phyloP scores from a whole-genome alignment of 1,140 invertebrate species.

The Lerema accius region DNA sequence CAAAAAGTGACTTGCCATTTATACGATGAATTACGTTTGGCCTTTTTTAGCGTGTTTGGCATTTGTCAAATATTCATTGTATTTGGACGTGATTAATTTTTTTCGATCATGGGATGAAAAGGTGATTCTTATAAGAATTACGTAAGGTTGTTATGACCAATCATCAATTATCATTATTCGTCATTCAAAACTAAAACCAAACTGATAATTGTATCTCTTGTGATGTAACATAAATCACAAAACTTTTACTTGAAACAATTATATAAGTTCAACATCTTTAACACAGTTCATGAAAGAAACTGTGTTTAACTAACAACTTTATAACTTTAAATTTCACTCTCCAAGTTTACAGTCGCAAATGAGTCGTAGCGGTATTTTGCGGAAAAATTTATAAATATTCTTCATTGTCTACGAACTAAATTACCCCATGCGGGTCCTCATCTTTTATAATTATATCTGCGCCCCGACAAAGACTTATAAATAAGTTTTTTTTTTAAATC shows the following conservation, averaged over 20 bases:
- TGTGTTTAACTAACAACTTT: slow-evolving; percentile 53
- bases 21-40: slow-evolving; percentile 14
- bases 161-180: too few species aligned
- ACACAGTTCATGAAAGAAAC: slow-evolving; percentile 42
- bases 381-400: slow-evolving; percentile 53
- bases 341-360: slow-evolving; percentile 55
- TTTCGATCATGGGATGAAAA: too few species aligned
- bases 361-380: slow-evolving; percentile 50
- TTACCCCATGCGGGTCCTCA: slow-evolving; percentile 49
- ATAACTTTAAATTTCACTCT: slow-evolving; percentile 53
- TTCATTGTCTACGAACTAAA: slow-evolving; percentile 51
- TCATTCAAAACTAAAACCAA: too few species aligned
- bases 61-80: background rate
- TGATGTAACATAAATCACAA: too few species aligned
- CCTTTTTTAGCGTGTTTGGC: slow-evolving; percentile 2
- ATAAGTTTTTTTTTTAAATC: slow-evolving; percentile 19
- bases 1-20: slow-evolving; percentile 17
- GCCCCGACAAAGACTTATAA: slow-evolving; percentile 6
- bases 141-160: too few species aligned
- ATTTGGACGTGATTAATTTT: background rate
- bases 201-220: too few species aligned
- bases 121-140: too few species aligned
- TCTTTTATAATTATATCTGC: slow-evolving; percentile 47
- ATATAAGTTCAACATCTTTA: background rate
- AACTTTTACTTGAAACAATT: background rate